Evolutionary conservation across 2,797 vertebrate species (phyloP), one percentile per base, ranked within the genome.

Genomic region (Apogon talboti): DNA sequence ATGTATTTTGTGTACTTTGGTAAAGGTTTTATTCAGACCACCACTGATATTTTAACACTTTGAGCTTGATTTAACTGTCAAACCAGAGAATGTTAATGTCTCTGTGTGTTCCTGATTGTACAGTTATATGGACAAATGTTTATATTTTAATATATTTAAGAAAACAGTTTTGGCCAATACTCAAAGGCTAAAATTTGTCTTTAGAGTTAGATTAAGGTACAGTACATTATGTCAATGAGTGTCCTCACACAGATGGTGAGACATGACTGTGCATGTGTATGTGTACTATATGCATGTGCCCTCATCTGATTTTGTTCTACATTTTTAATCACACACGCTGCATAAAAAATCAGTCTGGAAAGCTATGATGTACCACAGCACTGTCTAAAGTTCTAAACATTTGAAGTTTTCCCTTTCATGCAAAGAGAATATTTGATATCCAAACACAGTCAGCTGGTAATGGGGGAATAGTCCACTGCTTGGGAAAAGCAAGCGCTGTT

Each of bases 371-470:
- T 19, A 5, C 50, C 68, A 48, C 40, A 35, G 60, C 21, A 2
- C 62, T 54, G 68, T 83, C 51, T 57, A 55, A 66, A 67, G 48
- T 64, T 73, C 47, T 55, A 48, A 71, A 82, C 66, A 69, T 79
- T 42, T 73, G 56, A 76, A 62, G 65, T 63, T 72, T 61, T 66
- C 52, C 44, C 60, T 74, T 76, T 74, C 43, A 55, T 77, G 66
- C 56, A 87, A 81, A 85, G 79, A 79, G 81, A 87, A 85, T 83
- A 79, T 82, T 84, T 82, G 59, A 85, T 83, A 55, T 70, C 53
- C 68, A 68, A 61, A 71, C 58, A 52, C 66, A 74, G 71, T 62
- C 61, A 35, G 68, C 37, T 78, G 75, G 52, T 65, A 74, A 55
- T 53, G 58, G 18, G 74, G 78, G 67, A 85, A 68, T 55, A 63